Evolutionary conservation across 2,797 vertebrate species (phyloP).

Genomic region (Ceryle rudis): DNA sequence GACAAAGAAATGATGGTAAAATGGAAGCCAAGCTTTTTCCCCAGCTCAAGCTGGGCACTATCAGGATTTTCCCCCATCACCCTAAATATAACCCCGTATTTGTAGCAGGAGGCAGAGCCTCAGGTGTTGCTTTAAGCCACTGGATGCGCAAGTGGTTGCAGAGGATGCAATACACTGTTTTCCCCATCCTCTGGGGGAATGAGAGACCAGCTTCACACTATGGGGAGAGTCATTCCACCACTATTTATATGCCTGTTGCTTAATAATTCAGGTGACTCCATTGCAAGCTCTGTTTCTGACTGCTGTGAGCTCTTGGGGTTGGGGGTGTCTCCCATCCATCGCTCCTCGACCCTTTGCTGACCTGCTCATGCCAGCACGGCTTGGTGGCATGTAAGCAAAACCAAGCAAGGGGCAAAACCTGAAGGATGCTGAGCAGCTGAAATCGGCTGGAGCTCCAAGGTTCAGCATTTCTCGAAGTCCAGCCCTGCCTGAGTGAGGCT

Average conservation of each 20-base stretch:
- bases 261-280: background rate
- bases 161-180: fast-evolving
- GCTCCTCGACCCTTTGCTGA: fast-evolving
- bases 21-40: background rate
- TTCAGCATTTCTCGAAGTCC: background rate
- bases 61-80: background rate
- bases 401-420: background rate
- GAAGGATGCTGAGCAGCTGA: background rate
- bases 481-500: background rate
- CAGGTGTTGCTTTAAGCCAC: background rate
- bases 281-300: background rate
- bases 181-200: background rate
- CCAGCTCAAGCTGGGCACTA: background rate
- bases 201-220: background rate
- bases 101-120: background rate
- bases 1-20: background rate
- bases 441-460: background rate
- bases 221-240: background rate
- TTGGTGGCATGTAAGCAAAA: background rate
- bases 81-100: background rate
- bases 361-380: background rate
- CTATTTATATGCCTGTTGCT: fast-evolving
- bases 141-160: background rate
- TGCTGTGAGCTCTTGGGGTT: background rate
- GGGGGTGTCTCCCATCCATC: background rate